Evolutionary conservation across 2,888 invertebrate genomes (phyloP), one percentile per base, ranked within the genome.

Genomic region (Malthinus flaveolus): DNA sequence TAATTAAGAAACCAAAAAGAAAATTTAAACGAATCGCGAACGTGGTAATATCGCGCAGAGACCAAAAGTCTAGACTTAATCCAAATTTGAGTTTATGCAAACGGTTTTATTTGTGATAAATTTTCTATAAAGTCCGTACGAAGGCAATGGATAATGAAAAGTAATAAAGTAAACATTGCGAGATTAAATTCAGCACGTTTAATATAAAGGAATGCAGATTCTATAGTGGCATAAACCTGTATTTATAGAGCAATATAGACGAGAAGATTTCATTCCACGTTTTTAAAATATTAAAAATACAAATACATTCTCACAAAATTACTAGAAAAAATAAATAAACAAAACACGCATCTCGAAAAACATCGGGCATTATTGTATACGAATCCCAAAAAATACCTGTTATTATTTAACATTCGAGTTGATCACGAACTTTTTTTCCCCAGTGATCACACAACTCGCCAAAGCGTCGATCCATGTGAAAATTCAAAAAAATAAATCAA

Each of bases 161-260:
- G 60, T 39, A 56, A 52, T 61, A 61, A 61, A 61, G 49, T 49
- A 45, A 50, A 63, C 63, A 60, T 66, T 65, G 64, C 57, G 49
- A 59, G 63, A 63, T 56, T 57, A 49, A 64, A 66, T 67, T 68
- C 66, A 64, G 65, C 63, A 65, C 64, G 63, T 62, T 65, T 66
- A 15, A 42, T 42, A 64, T 65, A 61, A 56, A 60, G 67, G 68
- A 67, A 68, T 68, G 68, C 66, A 68, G 65, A 67, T 66, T 63
- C 65, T 65, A 66, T 64, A 65, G 62, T 65, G 62, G 56, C 63
- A 66, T 66, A 68, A 68, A 67, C 67, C 63, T 63, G 66, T 67
- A 65, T 68, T 68, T 67, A 67, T 67, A 67, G 65, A 66, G 61
- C 62, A 54, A 51, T 53, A 64, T 60, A 47, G 56, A 59, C 49